Conservation (phyloP, 2,113 vertebrate genomes). For the Cairina moschata region DNA sequence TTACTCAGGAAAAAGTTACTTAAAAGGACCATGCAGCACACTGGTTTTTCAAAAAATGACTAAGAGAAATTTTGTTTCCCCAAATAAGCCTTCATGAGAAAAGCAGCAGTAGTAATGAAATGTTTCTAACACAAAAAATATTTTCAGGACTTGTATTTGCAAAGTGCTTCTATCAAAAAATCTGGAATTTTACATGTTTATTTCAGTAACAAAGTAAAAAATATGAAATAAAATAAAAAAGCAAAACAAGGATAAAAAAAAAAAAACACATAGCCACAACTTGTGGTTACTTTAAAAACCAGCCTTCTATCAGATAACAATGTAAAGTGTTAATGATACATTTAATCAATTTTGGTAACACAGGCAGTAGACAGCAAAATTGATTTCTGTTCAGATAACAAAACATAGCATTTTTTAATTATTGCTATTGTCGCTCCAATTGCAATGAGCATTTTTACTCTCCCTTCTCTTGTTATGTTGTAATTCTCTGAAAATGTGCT, state of each 20-base stretch:
- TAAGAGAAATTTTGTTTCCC: background rate
- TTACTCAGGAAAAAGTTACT: background rate
- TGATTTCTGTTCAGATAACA: background rate
- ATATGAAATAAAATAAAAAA: background rate
- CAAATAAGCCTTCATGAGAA: background rate
- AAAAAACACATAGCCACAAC: background rate
- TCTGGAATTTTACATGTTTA: background rate
- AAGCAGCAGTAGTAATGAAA: background rate
- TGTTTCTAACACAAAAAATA: background rate
- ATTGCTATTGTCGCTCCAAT: background rate
- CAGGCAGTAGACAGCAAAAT: background rate
- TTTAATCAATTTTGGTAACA: slow-evolving; percentile 15
- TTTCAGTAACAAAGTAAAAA: background rate
- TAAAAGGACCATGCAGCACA: background rate
- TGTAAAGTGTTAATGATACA: background rate
- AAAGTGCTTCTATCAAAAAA: background rate
- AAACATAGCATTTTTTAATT: background rate
- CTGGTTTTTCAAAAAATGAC: background rate
- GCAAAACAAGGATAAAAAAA: too few species aligned
- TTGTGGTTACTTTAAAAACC: background rate
- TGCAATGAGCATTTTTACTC: background rate
- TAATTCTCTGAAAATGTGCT: slow-evolving; percentile 13
- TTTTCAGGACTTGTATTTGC: background rate
- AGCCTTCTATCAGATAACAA: too few species aligned
- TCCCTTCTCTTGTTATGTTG: background rate